Evolutionary conservation across 1,140 invertebrate genomes (phyloP).

Genomic region (Palaemon carinicauda): DNA sequence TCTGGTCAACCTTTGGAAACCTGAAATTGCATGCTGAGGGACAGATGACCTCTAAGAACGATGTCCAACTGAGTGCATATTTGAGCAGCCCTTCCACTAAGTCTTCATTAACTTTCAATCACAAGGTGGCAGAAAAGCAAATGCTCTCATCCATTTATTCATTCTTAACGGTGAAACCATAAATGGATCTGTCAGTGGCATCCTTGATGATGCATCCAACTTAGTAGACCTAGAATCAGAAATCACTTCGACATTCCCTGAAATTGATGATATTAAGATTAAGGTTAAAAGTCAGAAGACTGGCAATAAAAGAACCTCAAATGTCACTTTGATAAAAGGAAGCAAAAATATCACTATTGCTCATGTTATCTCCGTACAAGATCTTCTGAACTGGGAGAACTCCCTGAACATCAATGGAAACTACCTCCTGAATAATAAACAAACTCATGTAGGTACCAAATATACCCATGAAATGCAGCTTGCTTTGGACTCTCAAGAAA

Average conservation of each 20-base stretch:
- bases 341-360: background rate
- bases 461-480: background rate
- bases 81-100: slow-evolving; percentile 22
- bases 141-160: background rate
- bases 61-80: background rate
- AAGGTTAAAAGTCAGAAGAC: slow-evolving; percentile 19
- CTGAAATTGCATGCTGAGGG: slow-evolving; percentile 39
- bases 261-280: slow-evolving; percentile 34
- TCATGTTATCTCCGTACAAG: background rate
- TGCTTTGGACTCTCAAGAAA: background rate
- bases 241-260: slow-evolving; percentile 19
- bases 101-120: slow-evolving; percentile 10
- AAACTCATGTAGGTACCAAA: background rate
- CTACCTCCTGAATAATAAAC: slow-evolving; percentile 1
- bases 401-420: slow-evolving; percentile 5
- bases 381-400: slow-evolving; percentile 39
- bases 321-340: background rate
- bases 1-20: slow-evolving; percentile 24
- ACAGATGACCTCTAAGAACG: slow-evolving; percentile 17
- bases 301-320: slow-evolving; percentile 4
- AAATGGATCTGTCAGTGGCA: background rate
- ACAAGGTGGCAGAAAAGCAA: slow-evolving; percentile 11
- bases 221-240: slow-evolving; percentile 8
- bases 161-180: slow-evolving; percentile 18
- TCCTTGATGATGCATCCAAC: background rate